Evolutionary conservation across 1,140 invertebrate genomes (phyloP), one percentile per base, ranked within the genome.

Genomic region (Sarcophaga peregrina): DNA sequence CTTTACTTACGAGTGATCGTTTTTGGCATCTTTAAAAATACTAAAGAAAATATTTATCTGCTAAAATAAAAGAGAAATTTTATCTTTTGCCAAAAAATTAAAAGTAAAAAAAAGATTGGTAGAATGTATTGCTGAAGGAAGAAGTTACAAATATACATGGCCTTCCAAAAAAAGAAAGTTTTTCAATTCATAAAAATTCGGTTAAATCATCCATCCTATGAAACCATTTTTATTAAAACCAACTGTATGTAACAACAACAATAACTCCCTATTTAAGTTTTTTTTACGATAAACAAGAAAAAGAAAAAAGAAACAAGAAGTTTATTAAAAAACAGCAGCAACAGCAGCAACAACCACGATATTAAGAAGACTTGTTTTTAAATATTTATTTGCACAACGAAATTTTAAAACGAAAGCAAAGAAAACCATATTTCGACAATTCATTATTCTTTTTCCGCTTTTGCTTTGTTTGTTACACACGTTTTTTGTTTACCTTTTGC

Each of bases 371-470:
- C 62, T 68, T 68, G 62, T 68, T 68, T 68, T 8, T 68, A 9
- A 20, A 5, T 68, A n/a, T 58, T 25, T 68, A n/a, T 58, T 25
- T n/a, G 54, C 15, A 8, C 15, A 58, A 37, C 25, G 25, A 37
- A 37, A 37, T 37, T 37, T 37, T 37, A 37, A 13, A 68, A 68
- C 62, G 8, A 6, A 68, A 68, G 10, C 17, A 68, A 68, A 68
- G 54, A 68, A 68, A 68, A 68, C 62, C 17, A 68, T 58, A 68
- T 68, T 68, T 68, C 62, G 62, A 68, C 0, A 20, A 68, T 68
- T 68, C 62, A n/a, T 68, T 68, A n/a, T 68, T 68, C 62, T 68
- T 68, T 68, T 68, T 68, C 62, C 62, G 62, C 62, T 68, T 20
- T 20, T 20, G 25, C 62, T n/a, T 8, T 68, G n/a, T 68, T 68